Evolutionary conservation across 2,888 invertebrate species (phyloP), one percentile per base, ranked within the genome.

Genomic region (Steromphala cineraria): DNA sequence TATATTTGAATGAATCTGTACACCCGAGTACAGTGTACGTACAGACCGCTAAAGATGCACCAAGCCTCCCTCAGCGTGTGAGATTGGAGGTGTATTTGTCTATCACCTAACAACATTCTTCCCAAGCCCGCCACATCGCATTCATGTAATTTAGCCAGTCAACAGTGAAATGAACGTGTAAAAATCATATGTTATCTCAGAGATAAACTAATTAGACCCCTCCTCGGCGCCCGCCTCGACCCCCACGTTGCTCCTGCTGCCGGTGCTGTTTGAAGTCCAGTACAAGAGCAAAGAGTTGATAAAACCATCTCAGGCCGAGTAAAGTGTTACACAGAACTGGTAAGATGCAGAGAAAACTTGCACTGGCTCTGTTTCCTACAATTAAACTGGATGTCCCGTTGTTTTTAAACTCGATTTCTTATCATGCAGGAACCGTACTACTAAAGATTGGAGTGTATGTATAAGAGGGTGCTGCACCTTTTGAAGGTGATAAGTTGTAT

Each of bases 161-260:
- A 62, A 62, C 62, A 62, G 62, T 62, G n/a, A 62, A 62, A 62
- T 62, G 28, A 62, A 62, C 62, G 28, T 62, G 62, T 62, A 62
- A 62, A 62, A 62, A 62, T 62, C 62, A 62, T 62, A 62, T 28
- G 62, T 28, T 62, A 62, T 62, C 62, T 62, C 24, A 21, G 13
- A 28, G 62, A 62, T 62, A 62, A 62, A 62, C 62, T 62, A 62
- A 62, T 62, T 62, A 62, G 62, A 17, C 62, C 28, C 62, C 28
- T 24, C 62, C 62, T 62, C 24, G 7, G 28, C 28, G 24, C 62
- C 28, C 17, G 2, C 8, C 28, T 15, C 28, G n/a, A 62, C 62
- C 62, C 62, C 62, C 62, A 62, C 62, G 62, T 62, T 17, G 62
- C 24, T 24, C 28, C 0, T 5, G 15, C 13, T 21, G 15, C 15